phyloP scores from a whole-genome alignment of 2,888 invertebrate species.

The Meghimatium bilineatum region DNA sequence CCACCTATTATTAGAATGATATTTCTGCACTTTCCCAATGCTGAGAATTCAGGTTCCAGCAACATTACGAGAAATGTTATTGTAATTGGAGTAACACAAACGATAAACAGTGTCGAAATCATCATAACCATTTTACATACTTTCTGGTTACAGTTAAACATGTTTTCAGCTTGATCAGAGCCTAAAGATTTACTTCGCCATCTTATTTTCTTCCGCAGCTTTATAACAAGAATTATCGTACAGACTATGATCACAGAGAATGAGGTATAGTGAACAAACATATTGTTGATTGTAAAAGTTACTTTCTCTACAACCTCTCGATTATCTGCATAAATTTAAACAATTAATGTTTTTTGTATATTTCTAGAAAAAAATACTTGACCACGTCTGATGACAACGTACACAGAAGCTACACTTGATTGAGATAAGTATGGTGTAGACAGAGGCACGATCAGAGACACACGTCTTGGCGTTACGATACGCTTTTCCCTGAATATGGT shows the following conservation, averaged over 20 bases:
- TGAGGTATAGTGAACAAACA: neutral
- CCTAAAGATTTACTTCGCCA: neutral
- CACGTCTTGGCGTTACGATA: neutral
- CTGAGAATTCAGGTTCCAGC: neutral
- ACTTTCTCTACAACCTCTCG: neutral
- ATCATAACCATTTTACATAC: neutral
- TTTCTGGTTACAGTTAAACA: neutral
- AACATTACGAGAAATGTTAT: neutral
- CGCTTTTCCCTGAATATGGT: neutral
- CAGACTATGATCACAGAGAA: neutral
- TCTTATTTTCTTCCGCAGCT: neutral
- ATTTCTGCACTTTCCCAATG: neutral
- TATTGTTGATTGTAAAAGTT: neutral
- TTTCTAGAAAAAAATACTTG: neutral
- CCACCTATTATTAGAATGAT: neutral
- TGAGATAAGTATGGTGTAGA: neutral
- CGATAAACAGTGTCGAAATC: neutral
- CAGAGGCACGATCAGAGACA: neutral
- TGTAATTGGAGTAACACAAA: neutral
- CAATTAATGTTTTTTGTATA: neutral
- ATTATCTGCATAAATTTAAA: neutral
- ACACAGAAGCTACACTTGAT: neutral
- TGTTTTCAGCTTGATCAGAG: neutral
- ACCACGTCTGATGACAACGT: neutral
- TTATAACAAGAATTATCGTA: neutral